Conservation (phyloP, 2,113 vertebrate genomes). For the Boulengeromyrus knoepffleri region DNA sequence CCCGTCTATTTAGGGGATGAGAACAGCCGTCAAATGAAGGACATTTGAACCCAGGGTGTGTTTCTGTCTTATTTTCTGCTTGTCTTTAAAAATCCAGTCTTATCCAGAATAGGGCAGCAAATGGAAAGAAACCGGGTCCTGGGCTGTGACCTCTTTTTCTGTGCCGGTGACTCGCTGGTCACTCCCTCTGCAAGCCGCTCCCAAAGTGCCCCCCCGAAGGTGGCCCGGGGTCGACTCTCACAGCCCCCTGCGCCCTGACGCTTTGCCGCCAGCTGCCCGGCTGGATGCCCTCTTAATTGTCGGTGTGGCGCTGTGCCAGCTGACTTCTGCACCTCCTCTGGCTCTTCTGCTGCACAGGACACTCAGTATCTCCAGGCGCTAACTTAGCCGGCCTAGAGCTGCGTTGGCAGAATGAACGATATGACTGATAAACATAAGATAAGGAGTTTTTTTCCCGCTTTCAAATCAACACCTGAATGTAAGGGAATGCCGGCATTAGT, state of each 20-base stretch:
- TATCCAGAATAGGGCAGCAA: background rate
- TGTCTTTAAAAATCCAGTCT: background rate
- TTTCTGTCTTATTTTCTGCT: background rate
- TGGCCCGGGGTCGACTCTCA: background rate
- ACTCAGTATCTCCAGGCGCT: background rate
- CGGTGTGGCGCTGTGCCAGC: constrained; percentile 27
- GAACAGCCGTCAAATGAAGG: background rate
- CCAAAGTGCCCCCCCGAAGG: background rate
- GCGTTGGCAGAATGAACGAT: background rate
- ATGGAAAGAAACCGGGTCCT: background rate
- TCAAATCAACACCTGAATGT: background rate
- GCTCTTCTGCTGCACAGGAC: background rate
- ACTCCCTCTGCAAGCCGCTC: background rate
- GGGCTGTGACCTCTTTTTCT: background rate
- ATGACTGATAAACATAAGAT: background rate
- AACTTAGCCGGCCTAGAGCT: background rate
- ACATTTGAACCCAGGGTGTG: background rate
- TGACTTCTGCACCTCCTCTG: background rate
- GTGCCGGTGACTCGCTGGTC: background rate
- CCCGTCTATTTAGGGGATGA: background rate
- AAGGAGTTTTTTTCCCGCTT: background rate
- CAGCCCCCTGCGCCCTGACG: constrained; percentile 2
- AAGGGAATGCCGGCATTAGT: background rate
- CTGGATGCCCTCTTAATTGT: constrained; percentile 34
- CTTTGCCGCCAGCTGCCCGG: constrained; percentile 1